phyloP scores from a whole-genome alignment of 1,140 invertebrate species.

The Proctacanthus coquilletti region DNA sequence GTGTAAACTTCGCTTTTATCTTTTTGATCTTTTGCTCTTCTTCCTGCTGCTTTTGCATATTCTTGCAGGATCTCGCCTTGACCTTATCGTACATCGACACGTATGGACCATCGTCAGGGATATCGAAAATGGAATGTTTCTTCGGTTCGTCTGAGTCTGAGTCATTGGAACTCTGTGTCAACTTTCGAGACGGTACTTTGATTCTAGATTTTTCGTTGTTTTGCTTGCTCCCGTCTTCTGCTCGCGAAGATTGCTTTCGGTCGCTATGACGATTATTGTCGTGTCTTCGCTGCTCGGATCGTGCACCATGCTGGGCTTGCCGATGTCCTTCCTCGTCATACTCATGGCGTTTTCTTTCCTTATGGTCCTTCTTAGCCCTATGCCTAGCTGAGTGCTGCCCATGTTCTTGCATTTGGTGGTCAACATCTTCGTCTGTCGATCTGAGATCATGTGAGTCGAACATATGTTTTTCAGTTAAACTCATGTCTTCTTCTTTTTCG shows the following conservation, averaged over 20 bases:
- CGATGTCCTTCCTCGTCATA: conserved; percentile 6
- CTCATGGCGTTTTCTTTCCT: background rate
- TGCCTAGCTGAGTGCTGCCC: no score
- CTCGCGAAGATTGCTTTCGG: conserved; percentile 17
- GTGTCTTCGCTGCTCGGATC: conserved; percentile 14
- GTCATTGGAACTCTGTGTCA: conserved; percentile 36
- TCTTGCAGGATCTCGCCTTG: conserved; percentile 83
- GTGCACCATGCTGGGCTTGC: no score
- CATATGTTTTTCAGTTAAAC: background rate
- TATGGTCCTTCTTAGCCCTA: background rate
- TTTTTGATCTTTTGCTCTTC: no score
- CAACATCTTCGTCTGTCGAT: background rate
- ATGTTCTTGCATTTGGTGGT: background rate
- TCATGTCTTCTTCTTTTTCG: background rate
- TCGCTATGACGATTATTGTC: conserved; percentile 14
- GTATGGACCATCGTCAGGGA: conserved; percentile 78
- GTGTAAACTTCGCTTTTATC: conserved; percentile 77
- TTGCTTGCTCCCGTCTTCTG: conserved; percentile 10
- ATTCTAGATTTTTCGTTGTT: conserved; percentile 13
- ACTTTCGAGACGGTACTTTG: conserved; percentile 10
- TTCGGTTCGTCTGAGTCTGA: conserved; percentile 55
- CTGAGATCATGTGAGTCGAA: background rate
- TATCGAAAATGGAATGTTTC: conserved; percentile 85
- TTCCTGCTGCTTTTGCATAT: conserved; percentile 81
- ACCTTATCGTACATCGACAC: conserved; percentile 99